phyloP scores from a whole-genome alignment of 2,113 vertebrate genomes.

The Paratilapia polleni region DNA sequence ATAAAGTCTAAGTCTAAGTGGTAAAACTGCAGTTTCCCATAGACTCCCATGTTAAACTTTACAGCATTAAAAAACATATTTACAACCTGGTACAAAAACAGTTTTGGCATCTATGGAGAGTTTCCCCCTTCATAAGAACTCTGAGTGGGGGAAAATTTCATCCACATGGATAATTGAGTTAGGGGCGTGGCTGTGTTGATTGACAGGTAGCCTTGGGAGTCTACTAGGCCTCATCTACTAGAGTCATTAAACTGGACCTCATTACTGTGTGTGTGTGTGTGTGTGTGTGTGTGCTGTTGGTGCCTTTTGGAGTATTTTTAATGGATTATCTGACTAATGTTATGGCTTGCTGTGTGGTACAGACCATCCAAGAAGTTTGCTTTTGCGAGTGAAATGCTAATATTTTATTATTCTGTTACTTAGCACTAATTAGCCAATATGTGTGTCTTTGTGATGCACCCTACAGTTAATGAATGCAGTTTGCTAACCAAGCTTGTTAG shows the following conservation, averaged over 20 bases:
- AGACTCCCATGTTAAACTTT: no score
- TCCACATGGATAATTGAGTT: neutral
- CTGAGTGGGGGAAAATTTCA: neutral
- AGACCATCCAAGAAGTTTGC: neutral
- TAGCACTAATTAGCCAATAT: accelerated
- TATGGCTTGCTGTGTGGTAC: neutral
- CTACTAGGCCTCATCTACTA: neutral
- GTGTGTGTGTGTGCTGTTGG: neutral
- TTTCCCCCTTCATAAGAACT: no score
- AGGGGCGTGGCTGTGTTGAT: neutral
- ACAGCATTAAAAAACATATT: no score
- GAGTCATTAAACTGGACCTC: neutral
- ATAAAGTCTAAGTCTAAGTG: no score
- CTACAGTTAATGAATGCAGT: neutral
- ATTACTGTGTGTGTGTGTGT: neutral
- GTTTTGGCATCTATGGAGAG: no score
- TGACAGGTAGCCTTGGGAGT: neutral
- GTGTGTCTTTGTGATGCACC: neutral
- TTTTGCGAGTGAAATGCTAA: neutral
- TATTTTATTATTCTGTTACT: neutral
- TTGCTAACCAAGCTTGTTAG: neutral
- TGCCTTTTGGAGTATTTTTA: no score
- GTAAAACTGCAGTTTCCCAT: no score
- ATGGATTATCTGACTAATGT: neutral
- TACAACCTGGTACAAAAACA: no score